These are phyloP conservation scores for Holacanthella duospinosa DNA, from an alignment of 2,888 invertebrate genomes.

Conservation along the genomic window DNA sequence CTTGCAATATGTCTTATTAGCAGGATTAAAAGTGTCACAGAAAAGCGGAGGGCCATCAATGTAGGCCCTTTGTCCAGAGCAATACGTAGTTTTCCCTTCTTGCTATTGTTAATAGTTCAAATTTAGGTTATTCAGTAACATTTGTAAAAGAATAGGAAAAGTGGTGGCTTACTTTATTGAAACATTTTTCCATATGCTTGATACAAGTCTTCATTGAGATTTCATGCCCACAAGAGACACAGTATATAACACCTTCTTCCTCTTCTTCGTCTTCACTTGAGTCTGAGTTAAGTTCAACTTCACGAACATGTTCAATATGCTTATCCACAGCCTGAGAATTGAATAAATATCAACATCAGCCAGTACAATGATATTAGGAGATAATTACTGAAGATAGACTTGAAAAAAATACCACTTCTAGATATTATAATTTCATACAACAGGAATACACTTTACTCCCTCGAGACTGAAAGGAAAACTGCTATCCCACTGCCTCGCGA, in stretches of 20 bases:
- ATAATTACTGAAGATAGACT: background rate
- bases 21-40: slow-evolving; percentile 87
- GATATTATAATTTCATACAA: too few species aligned
- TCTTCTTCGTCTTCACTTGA: slow-evolving; percentile 51
- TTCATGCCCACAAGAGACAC: slow-evolving; percentile 94
- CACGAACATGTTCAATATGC: slow-evolving; percentile 66
- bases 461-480: too few species aligned
- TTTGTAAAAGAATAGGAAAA: background rate
- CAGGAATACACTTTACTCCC: too few species aligned
- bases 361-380: background rate
- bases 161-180: slow-evolving; percentile 58
- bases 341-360: too few species aligned
- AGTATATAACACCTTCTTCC: slow-evolving; percentile 74
- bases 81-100: slow-evolving; percentile 93
- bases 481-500: too few species aligned
- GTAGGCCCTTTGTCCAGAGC: slow-evolving; percentile 64
- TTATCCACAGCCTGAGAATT: slow-evolving; percentile 57
- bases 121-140: slow-evolving; percentile 6
- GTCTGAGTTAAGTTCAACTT: slow-evolving; percentile 53
- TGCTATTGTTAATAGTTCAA: slow-evolving; percentile 47
- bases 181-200: slow-evolving; percentile 96
- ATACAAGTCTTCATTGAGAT: slow-evolving; percentile 82
- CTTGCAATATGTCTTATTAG: slow-evolving; percentile 87
- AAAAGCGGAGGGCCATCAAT: slow-evolving; percentile 95
- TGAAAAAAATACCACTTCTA: background rate